phyloP scores from a whole-genome alignment of 2,797 vertebrate genomes.

The Gallinago stenura region DNA sequence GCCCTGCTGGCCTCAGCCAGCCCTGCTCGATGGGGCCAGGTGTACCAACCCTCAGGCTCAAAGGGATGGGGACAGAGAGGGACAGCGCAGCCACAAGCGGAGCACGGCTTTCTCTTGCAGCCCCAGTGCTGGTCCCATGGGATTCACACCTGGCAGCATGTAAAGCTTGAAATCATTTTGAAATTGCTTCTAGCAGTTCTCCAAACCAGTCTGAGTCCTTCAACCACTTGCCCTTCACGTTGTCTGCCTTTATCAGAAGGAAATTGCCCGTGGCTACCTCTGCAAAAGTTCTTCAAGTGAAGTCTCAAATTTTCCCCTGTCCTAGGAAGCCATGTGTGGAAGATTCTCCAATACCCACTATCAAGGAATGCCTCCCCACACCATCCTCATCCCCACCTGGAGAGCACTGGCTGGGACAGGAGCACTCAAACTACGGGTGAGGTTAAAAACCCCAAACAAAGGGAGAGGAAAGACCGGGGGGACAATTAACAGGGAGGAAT shows the following conservation, averaged over 20 bases:
- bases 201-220: neutral
- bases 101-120: neutral
- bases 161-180: neutral
- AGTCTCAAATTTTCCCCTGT: neutral
- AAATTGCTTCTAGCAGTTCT: neutral
- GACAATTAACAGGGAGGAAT: neutral
- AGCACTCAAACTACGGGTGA: neutral
- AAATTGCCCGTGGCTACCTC: neutral
- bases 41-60: neutral
- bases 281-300: neutral
- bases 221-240: neutral
- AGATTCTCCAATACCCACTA: neutral
- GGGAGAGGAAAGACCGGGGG: neutral
- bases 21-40: neutral
- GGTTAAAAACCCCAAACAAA: neutral
- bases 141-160: neutral
- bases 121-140: neutral
- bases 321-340: neutral
- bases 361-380: neutral
- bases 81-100: neutral
- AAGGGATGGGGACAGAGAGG: rapidly evolving
- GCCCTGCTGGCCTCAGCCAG: neutral
- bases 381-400: neutral
- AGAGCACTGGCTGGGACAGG: neutral
- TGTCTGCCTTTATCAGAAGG: neutral